Percentiles rank a stretch among this genome's conserved stretches.
phyloP scores from a whole-genome alignment of 2,888 invertebrate genomes.

The Philaethria dido region DNA sequence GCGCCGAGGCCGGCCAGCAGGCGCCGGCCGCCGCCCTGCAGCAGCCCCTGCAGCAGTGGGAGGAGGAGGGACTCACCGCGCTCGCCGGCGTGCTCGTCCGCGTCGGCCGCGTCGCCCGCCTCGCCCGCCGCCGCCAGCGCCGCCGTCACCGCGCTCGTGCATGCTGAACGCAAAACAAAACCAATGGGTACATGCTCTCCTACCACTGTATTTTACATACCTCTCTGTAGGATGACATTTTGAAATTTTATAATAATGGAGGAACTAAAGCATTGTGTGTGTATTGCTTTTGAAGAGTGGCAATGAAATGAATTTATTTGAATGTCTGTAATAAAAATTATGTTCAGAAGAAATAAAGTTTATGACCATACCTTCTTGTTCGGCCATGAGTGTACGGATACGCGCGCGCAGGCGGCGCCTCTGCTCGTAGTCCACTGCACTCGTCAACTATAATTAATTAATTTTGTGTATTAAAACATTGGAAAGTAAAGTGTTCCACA shows the following conservation, averaged over 20 bases:
- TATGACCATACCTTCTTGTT: conserved; percentile 88
- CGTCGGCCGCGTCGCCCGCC: conserved; percentile 60
- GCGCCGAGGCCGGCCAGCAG: conserved; percentile 73
- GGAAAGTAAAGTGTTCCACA: too few species aligned
- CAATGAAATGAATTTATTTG: background rate
- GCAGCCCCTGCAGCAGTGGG: conserved; percentile 87
- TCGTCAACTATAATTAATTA: conserved; percentile 88
- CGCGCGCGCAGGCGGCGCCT: conserved; percentile 91
- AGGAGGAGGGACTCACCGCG: conserved; percentile 91
- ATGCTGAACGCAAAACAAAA: conserved; percentile 56
- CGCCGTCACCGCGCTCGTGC: conserved; percentile 76
- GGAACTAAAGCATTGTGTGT: background rate
- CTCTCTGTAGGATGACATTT: background rate
- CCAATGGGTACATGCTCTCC: background rate
- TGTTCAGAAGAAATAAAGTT: background rate
- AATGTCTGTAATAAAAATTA: background rate
- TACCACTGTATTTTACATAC: background rate
- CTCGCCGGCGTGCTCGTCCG: conserved; percentile 53
- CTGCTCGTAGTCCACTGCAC: conserved; percentile 94
- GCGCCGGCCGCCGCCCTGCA: conserved; percentile 78
- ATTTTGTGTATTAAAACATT: background rate
- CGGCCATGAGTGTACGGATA: conserved; percentile 92
- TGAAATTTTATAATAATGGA: background rate
- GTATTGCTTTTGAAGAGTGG: background rate
- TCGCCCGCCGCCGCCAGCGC: conserved; percentile 72